Evolutionary conservation across 2,113 vertebrate species (phyloP), one percentile per base, ranked within the genome.

Genomic region (Siniperca knerii): DNA sequence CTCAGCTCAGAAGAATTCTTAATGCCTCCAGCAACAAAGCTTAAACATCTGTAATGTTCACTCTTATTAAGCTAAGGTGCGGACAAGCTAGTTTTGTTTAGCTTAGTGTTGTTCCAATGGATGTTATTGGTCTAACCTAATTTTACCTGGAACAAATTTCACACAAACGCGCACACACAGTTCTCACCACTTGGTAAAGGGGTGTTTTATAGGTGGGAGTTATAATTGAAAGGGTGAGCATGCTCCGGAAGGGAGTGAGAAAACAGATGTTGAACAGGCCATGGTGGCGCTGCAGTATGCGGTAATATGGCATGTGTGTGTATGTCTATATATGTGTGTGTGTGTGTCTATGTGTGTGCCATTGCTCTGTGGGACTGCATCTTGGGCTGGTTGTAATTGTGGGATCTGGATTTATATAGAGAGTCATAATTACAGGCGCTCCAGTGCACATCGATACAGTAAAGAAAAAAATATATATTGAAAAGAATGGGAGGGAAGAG

Each of bases 171-270:
- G 60, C 71, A 75, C 66, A 74, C 37, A 75, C 65, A 40, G 57
- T 52, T 67, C 88, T 83, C 75, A 70, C 54, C 77, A 54, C 88
- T 89, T 33, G 81, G 77, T 79, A 69, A 78, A 87, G 79, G 83
- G 68, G 66, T 77, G 87, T 90, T 92, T 94, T 94, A 85, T 93
- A 90, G 94, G 85, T 85, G 86, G 88, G 72, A 42, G 74, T 87
- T 96, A 82, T 95, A 94, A 97, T 96, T 96, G 94, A 95, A 93
- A 91, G 92, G 92, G 90, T 90, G 92, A 89, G 92, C 81, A 35
- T 60, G 87, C 90, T 95, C 93, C 90, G 91, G 90, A 82, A 74
- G 52, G 69, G 85, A 94, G 88, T 57, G 87, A 91, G 88, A 90
- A 94, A 95, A 90, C 94, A 95, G 93, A 95, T 95, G 94, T 94